Evolutionary conservation across 2,113 vertebrate species (phyloP).

Genomic region (Dissostichus mawsoni): DNA sequence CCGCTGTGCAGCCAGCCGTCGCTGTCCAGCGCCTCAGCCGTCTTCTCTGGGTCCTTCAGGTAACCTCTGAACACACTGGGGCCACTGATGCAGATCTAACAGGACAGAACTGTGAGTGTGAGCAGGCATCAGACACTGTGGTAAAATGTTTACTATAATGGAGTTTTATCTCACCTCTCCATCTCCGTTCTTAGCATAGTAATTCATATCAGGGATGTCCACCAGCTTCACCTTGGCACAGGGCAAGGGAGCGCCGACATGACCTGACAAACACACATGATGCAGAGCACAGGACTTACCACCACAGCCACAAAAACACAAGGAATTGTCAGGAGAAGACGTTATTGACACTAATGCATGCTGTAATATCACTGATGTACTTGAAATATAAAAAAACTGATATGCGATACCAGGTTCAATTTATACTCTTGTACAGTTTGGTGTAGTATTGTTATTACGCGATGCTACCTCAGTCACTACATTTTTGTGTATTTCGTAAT

Average conservation of each 20-base stretch:
- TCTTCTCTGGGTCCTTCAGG: conserved; percentile 80
- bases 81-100: conserved; percentile 84
- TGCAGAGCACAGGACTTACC: conserved; percentile 25
- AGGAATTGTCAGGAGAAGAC: too few relatives aligned
- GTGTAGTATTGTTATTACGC: too few relatives aligned
- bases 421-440: too few relatives aligned
- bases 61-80: conserved; percentile 85
- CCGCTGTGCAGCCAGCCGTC: conserved; percentile 87
- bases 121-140: not conserved
- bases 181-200: conserved; percentile 79
- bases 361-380: too few relatives aligned
- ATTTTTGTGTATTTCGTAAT: too few relatives aligned
- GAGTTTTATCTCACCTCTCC: conserved; percentile 79
- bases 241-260: conserved; percentile 84
- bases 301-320: not conserved
- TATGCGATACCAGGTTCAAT: too few relatives aligned
- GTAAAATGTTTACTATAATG: not conserved
- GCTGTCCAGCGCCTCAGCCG: conserved; percentile 79
- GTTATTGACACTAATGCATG: too few relatives aligned
- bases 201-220: conserved; percentile 87
- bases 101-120: not conserved
- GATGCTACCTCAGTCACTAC: too few relatives aligned
- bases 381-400: too few relatives aligned
- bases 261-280: conserved; percentile 71
- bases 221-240: conserved; percentile 83